Percentiles rank a stretch among this genome's conserved stretches.
These are phyloP conservation scores for Grus americana DNA, from an alignment of 2,113 vertebrate genomes.

Conservation along the genomic window DNA sequence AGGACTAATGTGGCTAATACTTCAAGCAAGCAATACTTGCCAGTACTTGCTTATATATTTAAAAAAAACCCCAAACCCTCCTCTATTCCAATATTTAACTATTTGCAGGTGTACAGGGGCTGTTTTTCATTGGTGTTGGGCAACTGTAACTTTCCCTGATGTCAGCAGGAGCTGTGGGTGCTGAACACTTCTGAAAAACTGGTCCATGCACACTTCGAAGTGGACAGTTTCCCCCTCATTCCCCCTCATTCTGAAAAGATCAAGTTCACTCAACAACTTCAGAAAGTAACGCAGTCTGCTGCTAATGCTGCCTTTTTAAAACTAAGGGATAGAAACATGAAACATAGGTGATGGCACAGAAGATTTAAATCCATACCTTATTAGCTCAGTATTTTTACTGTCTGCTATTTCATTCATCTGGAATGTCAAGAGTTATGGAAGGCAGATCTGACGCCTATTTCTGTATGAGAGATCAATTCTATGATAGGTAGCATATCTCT, in stretches of 20 bases:
- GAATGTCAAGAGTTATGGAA: neutral
- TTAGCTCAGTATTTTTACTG: neutral
- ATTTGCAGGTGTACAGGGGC: neutral
- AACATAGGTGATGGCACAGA: neutral
- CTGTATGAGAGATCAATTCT: neutral
- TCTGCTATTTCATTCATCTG: neutral
- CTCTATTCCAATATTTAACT: neutral
- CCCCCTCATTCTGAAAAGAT: neutral
- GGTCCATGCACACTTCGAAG: neutral
- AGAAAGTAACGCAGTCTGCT: neutral
- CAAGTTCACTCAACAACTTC: neutral
- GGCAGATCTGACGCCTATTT: neutral
- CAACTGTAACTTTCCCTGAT: neutral
- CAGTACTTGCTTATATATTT: neutral
- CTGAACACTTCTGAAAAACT: neutral
- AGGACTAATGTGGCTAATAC: neutral
- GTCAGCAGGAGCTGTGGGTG: neutral
- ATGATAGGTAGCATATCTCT: neutral
- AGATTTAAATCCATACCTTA: neutral
- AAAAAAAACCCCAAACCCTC: neutral
- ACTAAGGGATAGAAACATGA: neutral
- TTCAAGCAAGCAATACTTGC: neutral
- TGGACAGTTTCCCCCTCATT: neutral
- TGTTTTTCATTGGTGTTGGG: neutral
- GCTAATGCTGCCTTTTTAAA: neutral